Evolutionary conservation across 2,797 vertebrate genomes (phyloP).

Genomic region (Squalus acanthias): DNA sequence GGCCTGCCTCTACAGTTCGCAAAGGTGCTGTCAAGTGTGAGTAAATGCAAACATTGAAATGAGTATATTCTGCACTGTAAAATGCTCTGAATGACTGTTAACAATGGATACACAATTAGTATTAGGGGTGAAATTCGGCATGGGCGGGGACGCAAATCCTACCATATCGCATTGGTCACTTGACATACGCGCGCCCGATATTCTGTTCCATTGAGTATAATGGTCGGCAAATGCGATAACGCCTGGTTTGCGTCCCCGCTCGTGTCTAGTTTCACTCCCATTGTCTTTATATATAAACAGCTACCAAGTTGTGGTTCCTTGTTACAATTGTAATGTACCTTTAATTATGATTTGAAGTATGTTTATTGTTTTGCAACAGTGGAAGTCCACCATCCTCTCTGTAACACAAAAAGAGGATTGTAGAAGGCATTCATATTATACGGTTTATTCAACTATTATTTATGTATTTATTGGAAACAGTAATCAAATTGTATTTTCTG

Average conservation of each 20-base stretch:
- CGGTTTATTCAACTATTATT: neutral
- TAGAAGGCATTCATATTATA: neutral
- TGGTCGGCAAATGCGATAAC: no score
- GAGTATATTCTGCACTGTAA: neutral
- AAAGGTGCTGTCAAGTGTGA: neutral
- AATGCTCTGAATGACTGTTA: neutral
- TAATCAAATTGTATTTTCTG: neutral
- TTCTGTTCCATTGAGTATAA: no score
- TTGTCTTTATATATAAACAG: neutral
- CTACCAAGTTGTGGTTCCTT: neutral
- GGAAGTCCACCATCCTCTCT: neutral
- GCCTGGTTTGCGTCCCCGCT: no score
- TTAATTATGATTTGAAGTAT: neutral
- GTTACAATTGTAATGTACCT: neutral
- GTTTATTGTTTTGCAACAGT: neutral
- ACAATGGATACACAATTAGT: neutral
- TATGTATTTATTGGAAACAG: neutral
- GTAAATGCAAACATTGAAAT: neutral
- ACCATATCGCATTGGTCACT: no score
- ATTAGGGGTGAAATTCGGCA: neutral
- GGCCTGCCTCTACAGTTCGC: neutral
- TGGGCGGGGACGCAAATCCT: no score
- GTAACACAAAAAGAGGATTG: neutral
- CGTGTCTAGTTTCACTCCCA: no score
- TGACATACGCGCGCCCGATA: no score